phyloP scores from a whole-genome alignment of 2,888 invertebrate genomes.

The Oscheius myriophilus region DNA sequence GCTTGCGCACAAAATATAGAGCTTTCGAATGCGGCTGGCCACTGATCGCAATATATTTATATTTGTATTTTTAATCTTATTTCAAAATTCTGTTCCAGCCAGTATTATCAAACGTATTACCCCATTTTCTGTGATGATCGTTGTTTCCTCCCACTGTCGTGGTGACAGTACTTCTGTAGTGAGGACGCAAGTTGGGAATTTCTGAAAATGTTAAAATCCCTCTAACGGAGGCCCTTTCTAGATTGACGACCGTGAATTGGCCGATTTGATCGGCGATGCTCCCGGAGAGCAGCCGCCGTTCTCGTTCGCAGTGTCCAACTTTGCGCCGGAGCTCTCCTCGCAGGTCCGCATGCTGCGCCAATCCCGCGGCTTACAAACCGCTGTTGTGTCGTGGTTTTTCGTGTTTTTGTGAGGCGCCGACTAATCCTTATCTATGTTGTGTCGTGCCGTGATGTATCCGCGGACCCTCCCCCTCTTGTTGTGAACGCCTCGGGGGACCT shows the following conservation, averaged over 20 bases:
- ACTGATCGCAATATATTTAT: too few species aligned
- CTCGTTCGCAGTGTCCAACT: slow-evolving; percentile 17
- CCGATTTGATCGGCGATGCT: slow-evolving; percentile 61
- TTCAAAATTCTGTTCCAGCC: too few species aligned
- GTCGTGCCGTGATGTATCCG: not conserved
- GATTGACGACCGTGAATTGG: slow-evolving; percentile 67
- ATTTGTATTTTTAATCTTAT: too few species aligned
- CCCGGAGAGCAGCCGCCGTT: slow-evolving; percentile 5
- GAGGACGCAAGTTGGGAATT: slow-evolving; percentile 1
- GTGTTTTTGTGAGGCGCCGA: slow-evolving; percentile 1
- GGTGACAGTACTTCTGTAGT: too few species aligned
- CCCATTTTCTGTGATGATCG: too few species aligned
- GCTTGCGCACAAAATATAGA: too few species aligned
- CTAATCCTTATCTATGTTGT: not conserved
- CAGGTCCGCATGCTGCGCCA: slow-evolving; percentile 18
- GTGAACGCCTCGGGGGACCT: too few species aligned
- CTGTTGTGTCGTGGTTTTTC: slow-evolving; percentile 5
- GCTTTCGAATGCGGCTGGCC: too few species aligned
- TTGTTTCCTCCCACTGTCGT: too few species aligned
- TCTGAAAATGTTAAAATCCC: too few species aligned
- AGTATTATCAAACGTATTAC: too few species aligned
- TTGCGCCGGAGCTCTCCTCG: slow-evolving; percentile 9
- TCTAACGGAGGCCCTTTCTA: slow-evolving; percentile 31
- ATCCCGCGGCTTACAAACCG: not conserved
- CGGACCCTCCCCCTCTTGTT: too few species aligned